Percentiles rank a stretch among this genome's conserved stretches.
Conservation (phyloP, 2,797 vertebrate species). For the Phoxinus dragarum region DNA sequence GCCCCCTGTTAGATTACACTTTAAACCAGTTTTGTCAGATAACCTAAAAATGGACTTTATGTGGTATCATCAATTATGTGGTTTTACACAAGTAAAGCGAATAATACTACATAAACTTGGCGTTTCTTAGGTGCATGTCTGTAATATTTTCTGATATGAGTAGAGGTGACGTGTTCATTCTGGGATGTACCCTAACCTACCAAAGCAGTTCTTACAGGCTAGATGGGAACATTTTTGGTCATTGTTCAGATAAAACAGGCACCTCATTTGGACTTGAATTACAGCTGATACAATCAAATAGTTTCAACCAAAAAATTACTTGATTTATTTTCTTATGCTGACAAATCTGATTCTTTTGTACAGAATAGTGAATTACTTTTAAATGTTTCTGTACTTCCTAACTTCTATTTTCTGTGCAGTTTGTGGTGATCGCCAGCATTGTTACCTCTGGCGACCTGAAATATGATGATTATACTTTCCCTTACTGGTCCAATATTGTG, state of each 20-base stretch:
- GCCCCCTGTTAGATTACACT: neutral
- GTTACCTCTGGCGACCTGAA: slow-evolving; percentile 87
- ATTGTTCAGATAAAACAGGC: neutral
- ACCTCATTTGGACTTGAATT: neutral
- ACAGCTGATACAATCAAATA: neutral
- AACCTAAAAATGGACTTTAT: neutral
- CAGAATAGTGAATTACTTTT: neutral
- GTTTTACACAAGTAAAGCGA: neutral
- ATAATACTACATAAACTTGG: neutral
- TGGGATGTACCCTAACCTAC: neutral
- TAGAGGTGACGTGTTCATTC: neutral
- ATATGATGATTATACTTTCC: slow-evolving; percentile 93
- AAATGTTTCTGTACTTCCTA: slow-evolving; percentile 2
- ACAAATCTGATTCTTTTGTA: neutral
- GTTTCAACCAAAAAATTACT: neutral
- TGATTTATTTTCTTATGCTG: neutral
- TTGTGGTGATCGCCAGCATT: slow-evolving; percentile 95
- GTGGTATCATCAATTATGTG: neutral
- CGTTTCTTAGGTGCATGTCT: neutral
- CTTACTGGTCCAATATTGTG: slow-evolving; percentile 87
- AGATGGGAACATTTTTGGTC: neutral
- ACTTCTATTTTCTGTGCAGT: slow-evolving; percentile 74
- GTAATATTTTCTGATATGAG: neutral
- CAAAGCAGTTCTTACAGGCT: neutral
- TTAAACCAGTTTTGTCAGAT: neutral